Evolutionary conservation across 1,140 invertebrate species (phyloP), one percentile per base, ranked within the genome.

Genomic region (Sitophilus oryzae): DNA sequence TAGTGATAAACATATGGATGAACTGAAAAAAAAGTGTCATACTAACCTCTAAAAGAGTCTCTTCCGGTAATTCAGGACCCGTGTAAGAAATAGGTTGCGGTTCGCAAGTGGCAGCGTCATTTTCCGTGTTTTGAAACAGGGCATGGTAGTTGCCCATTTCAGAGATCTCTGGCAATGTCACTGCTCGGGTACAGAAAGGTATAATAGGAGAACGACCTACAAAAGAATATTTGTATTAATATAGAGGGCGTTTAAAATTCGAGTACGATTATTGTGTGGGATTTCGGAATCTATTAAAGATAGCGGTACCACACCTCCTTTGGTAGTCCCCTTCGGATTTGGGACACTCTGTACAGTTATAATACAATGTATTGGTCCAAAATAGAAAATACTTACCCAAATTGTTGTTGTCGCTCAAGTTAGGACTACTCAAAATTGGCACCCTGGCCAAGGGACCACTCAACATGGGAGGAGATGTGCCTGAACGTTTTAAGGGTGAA

Each of bases 31-130:
- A 30, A 6, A 6, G 22, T 5, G 34, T 42, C 54, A 48, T 11
- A 73, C 72, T 72, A 62, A 86, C 85, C 67, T 95, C 92, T 58
- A 97, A 80, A 15, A 98, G 77, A 16, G 94, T 97, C 75, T 98
- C 95, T 73, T 96, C 92, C 30, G 91, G 89, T 48, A 98, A 74
- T 71, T 96, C 93, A 4, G 93, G 93, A 16, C 85, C 81, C 19
- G 91, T 81, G 74, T 95, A 96, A 56, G 83, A 84, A 56, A 89
- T 80, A 51, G 83, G 85, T 52, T 82, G 77, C 56, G 77, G 73
- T 48, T 77, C 74, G 2, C 66, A 67, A n/a, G 63, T 66, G 15
- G 61, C 67, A 15, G 66, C 48, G 14, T 64, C 51, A 15, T 78
- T 73, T 35, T 82, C 79, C 23, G 76, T 71, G 30, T 57, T 45